Conservation (phyloP, 2,113 vertebrate species). For the Rhizomys pruinosus region DNA sequence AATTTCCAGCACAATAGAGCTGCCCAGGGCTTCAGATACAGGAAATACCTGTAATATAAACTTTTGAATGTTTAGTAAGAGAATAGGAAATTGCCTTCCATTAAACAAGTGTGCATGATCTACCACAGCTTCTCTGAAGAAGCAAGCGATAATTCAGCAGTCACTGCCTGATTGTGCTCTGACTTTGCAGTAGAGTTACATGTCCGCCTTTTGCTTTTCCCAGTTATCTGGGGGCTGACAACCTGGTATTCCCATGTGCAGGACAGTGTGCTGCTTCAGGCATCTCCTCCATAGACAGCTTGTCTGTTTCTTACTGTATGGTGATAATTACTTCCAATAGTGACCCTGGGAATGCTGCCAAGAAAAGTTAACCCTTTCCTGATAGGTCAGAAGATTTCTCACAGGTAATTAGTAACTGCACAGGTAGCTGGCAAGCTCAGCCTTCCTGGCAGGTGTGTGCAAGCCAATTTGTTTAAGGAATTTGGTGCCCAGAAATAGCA, state of each 20-base stretch:
- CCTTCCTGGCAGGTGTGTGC: not conserved
- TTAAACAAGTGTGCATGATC: not conserved
- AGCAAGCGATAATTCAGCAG: slow-evolving; percentile 14
- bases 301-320: slow-evolving; percentile 16
- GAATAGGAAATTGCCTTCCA: not conserved
- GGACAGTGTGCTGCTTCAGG: slow-evolving; percentile 67
- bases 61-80: not conserved
- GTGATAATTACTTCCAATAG: slow-evolving; percentile 53
- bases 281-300: not conserved
- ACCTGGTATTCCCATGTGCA: slow-evolving; percentile 67
- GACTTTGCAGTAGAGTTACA: slow-evolving; percentile 59
- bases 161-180: not conserved
- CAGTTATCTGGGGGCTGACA: slow-evolving; percentile 10
- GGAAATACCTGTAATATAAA: not conserved
- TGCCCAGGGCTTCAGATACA: not conserved
- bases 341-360: not conserved
- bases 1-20: not conserved
- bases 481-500: not conserved
- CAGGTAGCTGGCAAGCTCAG: slow-evolving; percentile 54
- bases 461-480: slow-evolving; percentile 37
- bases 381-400: slow-evolving; percentile 50
- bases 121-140: accelerated
- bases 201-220: not conserved
- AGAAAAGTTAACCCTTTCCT: slow-evolving; percentile 66
- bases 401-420: slow-evolving; percentile 72